Conservation (phyloP, 2,888 invertebrate genomes). For the Diarsia dahlii region DNA sequence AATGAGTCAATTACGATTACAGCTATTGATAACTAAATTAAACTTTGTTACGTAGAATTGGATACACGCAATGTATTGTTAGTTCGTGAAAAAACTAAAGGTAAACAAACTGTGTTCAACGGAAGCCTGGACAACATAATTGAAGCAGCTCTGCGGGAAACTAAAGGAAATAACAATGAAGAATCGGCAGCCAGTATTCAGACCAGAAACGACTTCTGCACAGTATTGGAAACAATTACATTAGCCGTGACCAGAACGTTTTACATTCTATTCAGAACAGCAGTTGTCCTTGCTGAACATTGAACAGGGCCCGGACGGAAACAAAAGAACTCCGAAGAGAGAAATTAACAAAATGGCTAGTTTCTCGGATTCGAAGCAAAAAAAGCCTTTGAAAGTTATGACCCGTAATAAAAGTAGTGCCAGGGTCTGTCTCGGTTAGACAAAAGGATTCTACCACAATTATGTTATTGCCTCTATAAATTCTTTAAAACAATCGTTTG, state of each 20-base stretch:
- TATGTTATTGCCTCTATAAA: conserved; percentile 84
- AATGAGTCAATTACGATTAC: conserved; percentile 73
- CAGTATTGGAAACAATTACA: conserved; percentile 77
- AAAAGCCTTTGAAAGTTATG: conserved; percentile 78
- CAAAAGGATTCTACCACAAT: conserved; percentile 85
- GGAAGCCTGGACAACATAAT: conserved; percentile 78
- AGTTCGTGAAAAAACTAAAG: conserved; percentile 60
- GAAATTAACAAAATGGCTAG: conserved; percentile 78
- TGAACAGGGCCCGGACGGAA: conserved; percentile 71
- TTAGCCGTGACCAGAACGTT: conserved; percentile 79
- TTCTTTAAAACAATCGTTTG: conserved; percentile 78
- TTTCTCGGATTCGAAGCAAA: conserved; percentile 76
- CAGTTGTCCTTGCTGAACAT: conserved; percentile 42
- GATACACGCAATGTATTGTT: conserved; percentile 47
- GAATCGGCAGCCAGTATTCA: conserved; percentile 76
- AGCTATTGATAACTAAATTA: conserved; percentile 70
- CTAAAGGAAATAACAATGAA: conserved; percentile 73
- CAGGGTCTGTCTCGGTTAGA: conserved; percentile 71
- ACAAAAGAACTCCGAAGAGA: conserved; percentile 71
- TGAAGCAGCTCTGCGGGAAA: conserved; percentile 77
- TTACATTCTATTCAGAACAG: conserved; percentile 73
- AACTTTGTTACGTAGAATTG: conserved; percentile 54
- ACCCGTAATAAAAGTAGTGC: conserved; percentile 80
- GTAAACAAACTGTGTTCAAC: conserved; percentile 73
- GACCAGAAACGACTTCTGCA: conserved; percentile 77